Evolutionary conservation across 2,888 invertebrate species (phyloP).

Genomic region (Lypha dubia): DNA sequence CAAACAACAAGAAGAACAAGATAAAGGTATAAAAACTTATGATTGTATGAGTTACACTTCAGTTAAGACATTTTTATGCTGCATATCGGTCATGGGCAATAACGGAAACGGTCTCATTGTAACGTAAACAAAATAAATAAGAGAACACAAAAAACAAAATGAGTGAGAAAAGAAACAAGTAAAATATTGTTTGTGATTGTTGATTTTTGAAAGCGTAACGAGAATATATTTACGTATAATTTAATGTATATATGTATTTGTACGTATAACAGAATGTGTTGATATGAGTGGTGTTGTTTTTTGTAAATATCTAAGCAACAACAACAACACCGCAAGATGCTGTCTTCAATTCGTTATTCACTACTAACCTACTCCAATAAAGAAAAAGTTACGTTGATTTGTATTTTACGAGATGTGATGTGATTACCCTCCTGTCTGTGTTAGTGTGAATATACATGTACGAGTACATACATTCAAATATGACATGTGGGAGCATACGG

Average conservation of each 20-base stretch:
- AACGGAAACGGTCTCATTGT: conserved; percentile 8
- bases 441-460: neutral
- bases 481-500: neutral
- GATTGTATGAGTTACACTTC: conserved; percentile 44
- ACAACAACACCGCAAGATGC: neutral
- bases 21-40: conserved; percentile 56
- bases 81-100: conserved; percentile 52
- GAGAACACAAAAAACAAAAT: neutral
- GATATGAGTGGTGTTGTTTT: neutral
- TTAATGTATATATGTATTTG: neutral
- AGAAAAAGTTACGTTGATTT: conserved; percentile 13
- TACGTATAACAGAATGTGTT: conserved; percentile 4
- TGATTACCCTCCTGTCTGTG: conserved; percentile 5
- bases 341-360: conserved; percentile 7
- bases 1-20: conserved; percentile 37
- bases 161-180: too few relatives aligned
- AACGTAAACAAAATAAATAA: conserved; percentile 27
- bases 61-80: conserved; percentile 61
- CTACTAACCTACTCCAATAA: conserved; percentile 51
- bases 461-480: neutral
- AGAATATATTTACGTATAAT: neutral
- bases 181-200: conserved; percentile 4
- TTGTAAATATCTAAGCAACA: neutral
- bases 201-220: neutral
- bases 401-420: conserved; percentile 45